Percentiles rank a stretch among this genome's conserved stretches.
These are phyloP conservation scores for Apocheima hispidaria DNA, from an alignment of 2,888 invertebrate species.

Conservation along the genomic window DNA sequence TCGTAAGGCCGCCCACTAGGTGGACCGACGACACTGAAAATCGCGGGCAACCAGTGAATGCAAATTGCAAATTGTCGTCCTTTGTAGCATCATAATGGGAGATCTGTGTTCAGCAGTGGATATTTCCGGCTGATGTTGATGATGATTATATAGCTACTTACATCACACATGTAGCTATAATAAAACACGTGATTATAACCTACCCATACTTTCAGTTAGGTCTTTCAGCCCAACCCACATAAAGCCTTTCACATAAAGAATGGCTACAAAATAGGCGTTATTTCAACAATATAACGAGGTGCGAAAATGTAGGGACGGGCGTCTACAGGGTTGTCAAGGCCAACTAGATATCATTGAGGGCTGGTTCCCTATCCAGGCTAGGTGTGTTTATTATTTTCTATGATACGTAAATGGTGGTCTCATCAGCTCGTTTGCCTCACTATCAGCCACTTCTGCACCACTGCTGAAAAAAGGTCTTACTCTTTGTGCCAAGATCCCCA, in stretches of 20 bases:
- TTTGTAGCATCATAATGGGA: too few species aligned
- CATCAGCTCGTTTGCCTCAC: neutral
- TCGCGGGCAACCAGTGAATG: too few species aligned
- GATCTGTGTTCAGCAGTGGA: too few species aligned
- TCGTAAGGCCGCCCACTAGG: too few species aligned
- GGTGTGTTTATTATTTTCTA: neutral
- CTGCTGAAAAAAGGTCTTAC: too few species aligned
- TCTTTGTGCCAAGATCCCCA: too few species aligned
- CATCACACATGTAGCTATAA: slow-evolving; percentile 9
- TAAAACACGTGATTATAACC: slow-evolving; percentile 5
- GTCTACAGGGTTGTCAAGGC: slow-evolving; percentile 11
- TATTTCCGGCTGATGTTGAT: too few species aligned
- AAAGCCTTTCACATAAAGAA: slow-evolving; percentile 29
- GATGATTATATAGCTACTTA: neutral
- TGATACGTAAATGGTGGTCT: too few species aligned
- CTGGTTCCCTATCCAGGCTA: too few species aligned
- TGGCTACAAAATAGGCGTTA: slow-evolving; percentile 26
- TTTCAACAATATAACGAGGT: slow-evolving; percentile 23
- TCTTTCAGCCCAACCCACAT: slow-evolving; percentile 11
- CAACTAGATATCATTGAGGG: neutral
- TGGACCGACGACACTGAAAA: too few species aligned
- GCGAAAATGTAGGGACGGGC: slow-evolving; percentile 18
- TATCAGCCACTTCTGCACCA: too few species aligned
- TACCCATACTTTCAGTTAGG: slow-evolving; percentile 14
- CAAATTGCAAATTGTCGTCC: too few species aligned